Evolutionary conservation across 2,797 vertebrate genomes (phyloP).

Genomic region (Todus mexicanus): DNA sequence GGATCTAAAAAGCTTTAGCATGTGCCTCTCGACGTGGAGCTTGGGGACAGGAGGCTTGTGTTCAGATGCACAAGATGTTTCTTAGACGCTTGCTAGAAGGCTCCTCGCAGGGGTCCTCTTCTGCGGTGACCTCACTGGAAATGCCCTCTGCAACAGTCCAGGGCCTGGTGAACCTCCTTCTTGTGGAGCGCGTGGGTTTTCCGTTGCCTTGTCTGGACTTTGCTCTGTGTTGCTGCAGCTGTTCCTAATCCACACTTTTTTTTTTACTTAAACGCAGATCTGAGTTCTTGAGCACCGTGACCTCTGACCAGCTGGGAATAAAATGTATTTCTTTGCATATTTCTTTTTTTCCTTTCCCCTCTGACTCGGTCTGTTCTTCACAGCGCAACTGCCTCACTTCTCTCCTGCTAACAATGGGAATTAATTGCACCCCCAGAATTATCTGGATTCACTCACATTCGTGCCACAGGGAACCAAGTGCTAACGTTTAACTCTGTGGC

Average conservation of each 20-base stretch:
- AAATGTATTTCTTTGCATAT: not conserved
- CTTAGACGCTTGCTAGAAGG: not conserved
- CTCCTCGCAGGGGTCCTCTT: not conserved
- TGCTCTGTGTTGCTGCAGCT: constrained; percentile 71
- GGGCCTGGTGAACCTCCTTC: not conserved
- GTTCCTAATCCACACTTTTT: constrained; percentile 35
- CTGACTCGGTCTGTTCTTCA: not conserved
- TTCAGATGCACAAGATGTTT: not conserved
- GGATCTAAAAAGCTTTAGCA: not conserved
- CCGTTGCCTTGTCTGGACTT: constrained; percentile 36
- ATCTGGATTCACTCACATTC: not conserved
- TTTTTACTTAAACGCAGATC: not conserved
- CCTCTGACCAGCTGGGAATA: not conserved
- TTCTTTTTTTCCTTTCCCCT: not conserved
- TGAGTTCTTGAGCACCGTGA: not conserved
- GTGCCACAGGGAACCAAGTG: not conserved
- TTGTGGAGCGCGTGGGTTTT: not conserved
- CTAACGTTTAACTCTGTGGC: not conserved
- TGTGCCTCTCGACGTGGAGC: fast-evolving
- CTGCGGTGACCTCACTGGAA: not conserved
- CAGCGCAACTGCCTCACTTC: not conserved
- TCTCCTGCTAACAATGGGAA: not conserved
- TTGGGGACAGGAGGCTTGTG: not conserved
- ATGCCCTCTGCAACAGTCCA: not conserved
- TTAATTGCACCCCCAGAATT: not conserved